Evolutionary conservation across 1,140 invertebrate species (phyloP).

Genomic region (Polypedilum vanderplanki): DNA sequence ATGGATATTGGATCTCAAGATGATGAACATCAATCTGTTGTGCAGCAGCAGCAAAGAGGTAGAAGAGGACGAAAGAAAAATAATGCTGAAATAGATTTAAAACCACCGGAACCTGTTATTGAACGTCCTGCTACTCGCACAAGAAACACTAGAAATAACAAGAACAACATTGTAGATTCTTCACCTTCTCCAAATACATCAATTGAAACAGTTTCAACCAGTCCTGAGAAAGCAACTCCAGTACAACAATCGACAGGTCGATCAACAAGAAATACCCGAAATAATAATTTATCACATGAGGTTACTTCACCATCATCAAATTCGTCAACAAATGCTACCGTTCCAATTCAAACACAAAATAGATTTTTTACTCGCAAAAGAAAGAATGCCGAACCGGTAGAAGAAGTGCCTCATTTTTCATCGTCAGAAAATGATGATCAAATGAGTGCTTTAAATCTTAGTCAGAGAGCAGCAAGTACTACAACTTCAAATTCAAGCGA

Average conservation of each 20-base stretch:
- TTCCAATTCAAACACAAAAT: not conserved
- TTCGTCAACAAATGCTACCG: not conserved
- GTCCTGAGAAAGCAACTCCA: not conserved
- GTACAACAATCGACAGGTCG: slow-evolving; percentile 31
- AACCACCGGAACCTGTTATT: slow-evolving; percentile 31
- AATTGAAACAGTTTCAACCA: not conserved
- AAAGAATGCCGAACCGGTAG: not conserved
- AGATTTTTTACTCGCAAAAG: not conserved
- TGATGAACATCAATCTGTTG: not conserved
- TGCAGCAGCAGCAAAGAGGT: not conserved
- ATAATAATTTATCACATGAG: slow-evolving; percentile 31
- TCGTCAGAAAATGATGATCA: slow-evolving; percentile 34
- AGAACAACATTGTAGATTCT: not conserved
- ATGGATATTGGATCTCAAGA: slow-evolving; percentile 42
- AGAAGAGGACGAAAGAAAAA: not conserved
- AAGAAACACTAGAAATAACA: slow-evolving; percentile 28
- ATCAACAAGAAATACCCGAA: slow-evolving; percentile 21
- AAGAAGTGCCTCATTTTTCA: slow-evolving; percentile 32
- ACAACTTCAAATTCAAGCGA: not conserved
- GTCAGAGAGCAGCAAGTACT: not conserved
- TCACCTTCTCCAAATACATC: not conserved
- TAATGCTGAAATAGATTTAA: not conserved
- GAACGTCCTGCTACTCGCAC: slow-evolving; percentile 32
- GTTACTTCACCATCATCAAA: slow-evolving; percentile 30
- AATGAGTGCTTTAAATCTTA: not conserved